A percentile compares a stretch with the other conserved stretches of the same genome.
These are phyloP conservation scores for Ceryle rudis DNA, from an alignment of 2,797 vertebrate genomes.

Conservation along the genomic window DNA sequence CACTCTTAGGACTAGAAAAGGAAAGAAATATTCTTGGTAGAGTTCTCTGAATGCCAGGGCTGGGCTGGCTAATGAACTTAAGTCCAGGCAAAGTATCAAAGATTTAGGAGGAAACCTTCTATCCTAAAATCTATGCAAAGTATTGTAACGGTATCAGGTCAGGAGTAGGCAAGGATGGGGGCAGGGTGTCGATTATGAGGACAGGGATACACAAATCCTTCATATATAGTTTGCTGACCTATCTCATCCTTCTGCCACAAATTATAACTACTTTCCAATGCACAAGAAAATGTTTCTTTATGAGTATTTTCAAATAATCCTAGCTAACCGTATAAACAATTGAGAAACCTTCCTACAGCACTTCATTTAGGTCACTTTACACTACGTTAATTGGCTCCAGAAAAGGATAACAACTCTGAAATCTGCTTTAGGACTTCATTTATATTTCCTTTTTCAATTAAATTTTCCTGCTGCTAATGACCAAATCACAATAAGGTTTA, in stretches of 20 bases:
- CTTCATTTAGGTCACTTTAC: conserved; percentile 7
- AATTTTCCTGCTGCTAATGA: background rate
- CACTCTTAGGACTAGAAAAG: background rate
- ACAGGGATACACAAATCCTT: background rate
- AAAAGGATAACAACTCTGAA: background rate
- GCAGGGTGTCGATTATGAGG: background rate
- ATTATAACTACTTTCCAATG: background rate
- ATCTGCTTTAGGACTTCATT: background rate
- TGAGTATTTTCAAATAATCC: conserved; percentile 11
- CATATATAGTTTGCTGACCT: background rate
- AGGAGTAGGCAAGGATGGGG: rapidly evolving
- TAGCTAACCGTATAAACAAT: background rate
- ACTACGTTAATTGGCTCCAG: background rate
- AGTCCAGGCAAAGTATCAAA: background rate
- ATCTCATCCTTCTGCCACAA: background rate
- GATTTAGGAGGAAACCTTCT: background rate
- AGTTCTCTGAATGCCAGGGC: background rate
- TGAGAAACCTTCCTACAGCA: background rate
- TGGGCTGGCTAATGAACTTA: background rate
- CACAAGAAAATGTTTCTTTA: conserved; percentile 25
- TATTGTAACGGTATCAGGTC: background rate
- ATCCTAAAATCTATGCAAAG: background rate
- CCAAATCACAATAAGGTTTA: background rate
- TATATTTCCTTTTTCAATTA: background rate
- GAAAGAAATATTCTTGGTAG: background rate